A percentile compares a stretch with the other conserved stretches of the same genome.
Conservation (phyloP, 2,888 invertebrate species). For the Erebia epiphron region DNA sequence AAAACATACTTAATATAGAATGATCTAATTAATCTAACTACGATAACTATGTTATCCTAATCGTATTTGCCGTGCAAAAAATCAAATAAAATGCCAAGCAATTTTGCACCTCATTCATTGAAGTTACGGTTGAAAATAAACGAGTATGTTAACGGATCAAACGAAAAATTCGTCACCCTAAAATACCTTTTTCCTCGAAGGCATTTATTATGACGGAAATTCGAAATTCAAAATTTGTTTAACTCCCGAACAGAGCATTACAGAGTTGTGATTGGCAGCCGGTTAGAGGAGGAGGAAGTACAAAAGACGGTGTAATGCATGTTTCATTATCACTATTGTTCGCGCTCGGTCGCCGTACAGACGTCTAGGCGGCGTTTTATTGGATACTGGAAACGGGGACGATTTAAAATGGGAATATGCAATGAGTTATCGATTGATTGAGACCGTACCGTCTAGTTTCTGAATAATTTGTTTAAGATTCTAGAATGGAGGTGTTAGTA, state of each 20-base stretch:
- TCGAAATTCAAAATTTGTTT: slow-evolving; percentile 62
- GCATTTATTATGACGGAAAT: slow-evolving; percentile 36
- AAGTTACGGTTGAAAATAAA: slow-evolving; percentile 3
- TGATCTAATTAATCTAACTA: slow-evolving; percentile 11
- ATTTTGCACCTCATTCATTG: neutral
- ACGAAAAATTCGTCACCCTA: slow-evolving; percentile 20
- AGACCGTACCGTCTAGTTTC: slow-evolving; percentile 40
- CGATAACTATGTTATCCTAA: slow-evolving; percentile 20
- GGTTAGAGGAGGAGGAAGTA: slow-evolving; percentile 44
- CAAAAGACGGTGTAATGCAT: slow-evolving; percentile 49
- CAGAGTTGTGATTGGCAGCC: slow-evolving; percentile 58
- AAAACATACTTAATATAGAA: slow-evolving; percentile 17
- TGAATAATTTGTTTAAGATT: slow-evolving; percentile 50
- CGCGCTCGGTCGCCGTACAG: slow-evolving; percentile 50
- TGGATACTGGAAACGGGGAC: slow-evolving; percentile 47
- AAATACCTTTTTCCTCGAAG: slow-evolving; percentile 25
- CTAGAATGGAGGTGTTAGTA: slow-evolving; percentile 42
- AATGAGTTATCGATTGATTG: slow-evolving; percentile 63
- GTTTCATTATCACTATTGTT: slow-evolving; percentile 56
- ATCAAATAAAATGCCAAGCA: neutral
- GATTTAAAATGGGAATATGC: slow-evolving; percentile 70
- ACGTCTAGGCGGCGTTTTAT: slow-evolving; percentile 60
- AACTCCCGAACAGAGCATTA: slow-evolving; percentile 49
- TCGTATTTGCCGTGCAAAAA: slow-evolving; percentile 19
- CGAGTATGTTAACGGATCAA: neutral